Percentiles rank a stretch among this genome's conserved stretches.
Evolutionary conservation across 2,888 invertebrate genomes (phyloP).

Genomic region (Neoitamus cyanurus): DNA sequence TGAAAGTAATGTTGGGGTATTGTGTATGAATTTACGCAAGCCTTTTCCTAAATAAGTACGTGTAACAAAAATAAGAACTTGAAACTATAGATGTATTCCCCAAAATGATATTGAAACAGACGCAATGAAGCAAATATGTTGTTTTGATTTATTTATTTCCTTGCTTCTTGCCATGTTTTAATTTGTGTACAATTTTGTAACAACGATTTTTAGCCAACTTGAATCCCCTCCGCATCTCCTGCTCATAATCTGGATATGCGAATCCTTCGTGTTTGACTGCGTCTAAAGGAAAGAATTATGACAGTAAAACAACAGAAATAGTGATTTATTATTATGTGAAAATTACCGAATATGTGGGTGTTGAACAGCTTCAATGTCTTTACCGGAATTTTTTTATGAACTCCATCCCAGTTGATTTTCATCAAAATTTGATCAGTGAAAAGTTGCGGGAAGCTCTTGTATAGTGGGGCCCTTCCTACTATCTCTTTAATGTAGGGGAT

Average conservation of each 20-base stretch:
- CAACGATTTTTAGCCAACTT: neutral
- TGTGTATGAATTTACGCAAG: too few species aligned
- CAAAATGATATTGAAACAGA: too few species aligned
- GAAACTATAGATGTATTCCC: too few species aligned
- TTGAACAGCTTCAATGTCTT: neutral
- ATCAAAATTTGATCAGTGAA: neutral
- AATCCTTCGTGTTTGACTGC: neutral
- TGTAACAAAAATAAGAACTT: too few species aligned
- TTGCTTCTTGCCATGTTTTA: neutral
- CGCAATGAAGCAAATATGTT: neutral
- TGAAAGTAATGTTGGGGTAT: too few species aligned
- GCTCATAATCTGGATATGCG: neutral
- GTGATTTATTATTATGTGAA: neutral
- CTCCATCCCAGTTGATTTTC: slow-evolving; percentile 15
- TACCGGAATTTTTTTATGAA: neutral
- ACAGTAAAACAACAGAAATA: neutral
- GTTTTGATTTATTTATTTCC: neutral
- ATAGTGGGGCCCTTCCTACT: neutral
- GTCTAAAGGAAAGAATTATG: neutral
- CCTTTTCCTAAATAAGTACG: too few species aligned
- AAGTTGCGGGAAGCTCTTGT: neutral
- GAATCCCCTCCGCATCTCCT: neutral
- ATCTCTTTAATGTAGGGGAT: neutral
- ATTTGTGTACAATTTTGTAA: neutral
- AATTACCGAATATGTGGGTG: neutral